Evolutionary conservation across 2,797 vertebrate genomes (phyloP), one percentile per base, ranked within the genome.

Genomic region (Oreonectes daqikongensis): DNA sequence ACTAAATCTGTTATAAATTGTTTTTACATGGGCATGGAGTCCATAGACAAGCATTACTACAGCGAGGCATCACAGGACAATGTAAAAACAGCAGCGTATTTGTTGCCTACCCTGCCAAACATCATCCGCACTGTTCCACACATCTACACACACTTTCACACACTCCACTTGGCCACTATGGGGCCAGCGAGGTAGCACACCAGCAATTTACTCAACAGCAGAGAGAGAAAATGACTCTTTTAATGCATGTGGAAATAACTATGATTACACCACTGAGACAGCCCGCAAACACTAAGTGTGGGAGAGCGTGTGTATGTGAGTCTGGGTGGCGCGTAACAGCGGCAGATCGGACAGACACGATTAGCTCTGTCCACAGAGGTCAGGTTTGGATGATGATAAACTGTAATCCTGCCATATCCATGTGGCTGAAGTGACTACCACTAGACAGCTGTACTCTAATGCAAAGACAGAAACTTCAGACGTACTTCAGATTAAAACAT

Each of bases 181-280:
- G 52, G 60, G 35, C 55, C 30, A 4, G 30, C 32, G 57, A 64
- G 57, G 64, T 48, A 72, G 81, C 77, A 77, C 26, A 83, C 73
- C 63, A 61, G 83, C 78, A 84, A 85, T 78, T 81, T 78, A 66
- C 55, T 84, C 73, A 64, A 65, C 53, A 68, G 61, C 40, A 60
- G 40, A n/a, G 55, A 63, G 75, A 65, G 79, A 86, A 88, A 84
- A 88, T 85, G 76, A 86, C 84, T 84, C 77, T 85, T 78, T 87
- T 87, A 88, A 90, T 90, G 87, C 75, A 65, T 84, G 83, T 78
- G 80, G 80, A 91, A 92, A 92, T 92, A 44, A 90, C 87, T 88
- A 81, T 90, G 89, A 93, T 92, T 91, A 86, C 74, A 26, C 84
- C 15, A 1, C 59, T 48, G 78, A 69, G 71, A 78, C 46, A 72